These are phyloP conservation scores for Actinemys pallida DNA, from an alignment of 2,113 vertebrate genomes.

Conservation along the genomic window DNA sequence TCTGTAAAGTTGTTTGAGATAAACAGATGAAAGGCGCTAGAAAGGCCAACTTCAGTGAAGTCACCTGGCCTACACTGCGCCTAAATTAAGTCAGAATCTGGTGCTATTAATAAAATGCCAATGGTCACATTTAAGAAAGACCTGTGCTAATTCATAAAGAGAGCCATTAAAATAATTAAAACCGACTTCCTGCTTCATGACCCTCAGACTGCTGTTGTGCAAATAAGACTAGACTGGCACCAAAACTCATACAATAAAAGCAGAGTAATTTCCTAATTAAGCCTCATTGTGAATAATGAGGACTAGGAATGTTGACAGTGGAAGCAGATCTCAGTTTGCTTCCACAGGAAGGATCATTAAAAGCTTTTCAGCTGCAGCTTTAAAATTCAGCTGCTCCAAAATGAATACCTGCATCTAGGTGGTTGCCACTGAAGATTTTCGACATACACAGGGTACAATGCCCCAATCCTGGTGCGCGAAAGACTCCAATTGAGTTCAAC, in stretches of 20 bases:
- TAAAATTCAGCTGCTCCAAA: neutral
- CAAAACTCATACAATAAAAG: neutral
- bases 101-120: neutral
- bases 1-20: neutral
- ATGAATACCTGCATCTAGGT: neutral
- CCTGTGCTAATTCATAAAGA: neutral
- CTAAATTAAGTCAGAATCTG: neutral
- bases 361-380: neutral
- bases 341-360: neutral
- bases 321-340: neutral
- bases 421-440: neutral
- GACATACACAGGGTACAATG: neutral
- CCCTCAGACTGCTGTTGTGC: neutral
- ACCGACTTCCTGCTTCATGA: neutral
- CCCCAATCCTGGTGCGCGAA: neutral
- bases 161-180: neutral
- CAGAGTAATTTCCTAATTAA: neutral
- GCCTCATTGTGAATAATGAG: neutral
- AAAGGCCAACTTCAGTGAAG: neutral
- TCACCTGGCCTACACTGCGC: neutral
- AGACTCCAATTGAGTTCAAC: neutral
- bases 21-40: neutral
- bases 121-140: neutral
- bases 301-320: accelerated
- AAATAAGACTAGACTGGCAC: neutral